Base-by-base conservation (phyloP, 2,113 vertebrate species). In the Alethe castanea region DNA sequence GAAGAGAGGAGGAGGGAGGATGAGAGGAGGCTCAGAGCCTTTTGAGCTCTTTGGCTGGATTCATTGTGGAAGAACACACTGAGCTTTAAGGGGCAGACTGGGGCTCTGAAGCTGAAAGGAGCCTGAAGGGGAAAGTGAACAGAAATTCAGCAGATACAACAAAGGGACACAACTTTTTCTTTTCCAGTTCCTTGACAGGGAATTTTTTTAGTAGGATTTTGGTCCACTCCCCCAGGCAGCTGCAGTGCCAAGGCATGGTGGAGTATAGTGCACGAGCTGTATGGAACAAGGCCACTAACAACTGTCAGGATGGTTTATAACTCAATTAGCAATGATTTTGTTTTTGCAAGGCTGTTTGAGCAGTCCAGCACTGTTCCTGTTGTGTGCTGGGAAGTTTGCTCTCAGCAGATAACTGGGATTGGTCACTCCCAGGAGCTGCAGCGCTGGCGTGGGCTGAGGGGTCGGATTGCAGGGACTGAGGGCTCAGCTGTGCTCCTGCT, bases 221-320 rank as follows among this genome's bases (percentile, higher is more conserved):
- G 29, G 9, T 83, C 7, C 2, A 1, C 16, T 14, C 8, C 20
- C 8, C 12, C 14, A 31, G 47, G 38, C 38, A 74, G 61, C 67
- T 76, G 62, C 20, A 64, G 23, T 23, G 47, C 56, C 16, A 8
- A 23, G 70, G 60, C n/a, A 17, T 0, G 28, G 56, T 1, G 1
- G 10, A 62, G 14, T 2, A 0, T 0, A 17, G 22, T 5, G 18
- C 50, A 38, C 0, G 0, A 5, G 4, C 35, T 83, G 0, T 7
- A 1, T 53, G 50, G 54, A 9, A 33, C 48, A 23, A 12, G 20
- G 22, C 35, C 20, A 2, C 11, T 14, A 31, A 6, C 3, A 7
- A 5, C 7, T 26, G 38, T 14, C 42, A 2, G 2, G 2, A 1
- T 13, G 22, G 36, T 22, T 76, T 3, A 54, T 48, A 53, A n/a